A percentile compares a stretch with the other conserved stretches of the same genome.
phyloP scores from a whole-genome alignment of 2,113 vertebrate species.

The Sinocyclocheilus grahami region DNA sequence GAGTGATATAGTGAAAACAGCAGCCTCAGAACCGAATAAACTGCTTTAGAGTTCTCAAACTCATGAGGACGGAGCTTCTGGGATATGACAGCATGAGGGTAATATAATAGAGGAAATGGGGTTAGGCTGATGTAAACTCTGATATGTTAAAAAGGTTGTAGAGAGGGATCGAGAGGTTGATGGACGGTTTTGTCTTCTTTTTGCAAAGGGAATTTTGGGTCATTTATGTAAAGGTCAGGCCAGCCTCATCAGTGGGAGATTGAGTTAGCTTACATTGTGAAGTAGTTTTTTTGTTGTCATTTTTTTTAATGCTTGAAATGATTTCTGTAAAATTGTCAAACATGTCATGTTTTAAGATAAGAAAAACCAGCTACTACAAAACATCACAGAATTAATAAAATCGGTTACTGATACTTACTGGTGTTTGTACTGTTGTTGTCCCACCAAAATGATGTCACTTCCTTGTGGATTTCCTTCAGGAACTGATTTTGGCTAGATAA shows the following conservation, averaged over 20 bases:
- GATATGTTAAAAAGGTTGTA: conserved; percentile 57
- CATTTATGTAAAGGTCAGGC: too few species aligned
- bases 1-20: background rate
- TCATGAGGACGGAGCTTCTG: background rate
- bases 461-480: background rate
- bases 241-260: too few species aligned
- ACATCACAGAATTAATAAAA: background rate
- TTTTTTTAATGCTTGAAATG: background rate
- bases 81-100: background rate
- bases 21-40: conserved; percentile 23
- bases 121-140: conserved; percentile 54
- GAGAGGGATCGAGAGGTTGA: conserved; percentile 18
- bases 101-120: conserved; percentile 13
- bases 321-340: background rate
- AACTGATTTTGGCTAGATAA: background rate
- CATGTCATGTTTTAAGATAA: background rate
- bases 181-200: background rate
- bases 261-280: background rate
- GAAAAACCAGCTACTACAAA: background rate
- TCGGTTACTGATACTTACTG: background rate
- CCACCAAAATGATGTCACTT: background rate
- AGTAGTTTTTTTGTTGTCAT: background rate
- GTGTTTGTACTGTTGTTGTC: too few species aligned
- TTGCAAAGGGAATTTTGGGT: too few species aligned
- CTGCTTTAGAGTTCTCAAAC: background rate